Evolutionary conservation across 1,140 invertebrate genomes (phyloP), one percentile per base, ranked within the genome.

Genomic region (Trachymyrmex septentrionalis): DNA sequence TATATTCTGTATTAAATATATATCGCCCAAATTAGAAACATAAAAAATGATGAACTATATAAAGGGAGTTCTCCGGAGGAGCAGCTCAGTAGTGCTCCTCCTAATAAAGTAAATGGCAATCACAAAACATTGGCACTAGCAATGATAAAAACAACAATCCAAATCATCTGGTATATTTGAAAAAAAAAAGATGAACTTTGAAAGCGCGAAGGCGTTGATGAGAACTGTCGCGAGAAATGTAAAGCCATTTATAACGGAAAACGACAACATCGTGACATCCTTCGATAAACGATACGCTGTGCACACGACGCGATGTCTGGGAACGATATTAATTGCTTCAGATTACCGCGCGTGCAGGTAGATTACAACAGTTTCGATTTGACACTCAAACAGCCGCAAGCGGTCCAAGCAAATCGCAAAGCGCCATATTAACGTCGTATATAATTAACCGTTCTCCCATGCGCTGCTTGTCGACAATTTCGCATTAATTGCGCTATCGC

Each of bases 401-500:
- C 77, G 48, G 16, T 55, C 16, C 48, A 24, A 24, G 48, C 75
- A 86, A 80, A 80, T 86, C 50, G 53, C 24, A 27, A 16, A 34
- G 24, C 38, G 12, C 61, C 50, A 6, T 7, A 64, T 85, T 85
- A 50, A 85, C 59, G 75, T 57, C 63, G 44, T 59, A 27, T 55
- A 86, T 86, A 86, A 86, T 86, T 86, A 86, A 86, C 24, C 21
- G 38, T 69, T 66, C 50, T 53, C 14, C 48, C 63, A 24, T 55
- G 44, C 50, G 24, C 76, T 24, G 63, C 19, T 57, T 69, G 66
- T 86, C 64, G 48, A 86, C 73, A 82, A 81, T 86, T 86, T 77
- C 64, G 30, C 64, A 63, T 81, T 86, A 81, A 86, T 86, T 86
- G 85, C 50, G 64, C 77, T 82, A 61, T 81, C 55, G 63, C 85